phyloP scores from a whole-genome alignment of 53 echinoderm and acorn worm genomes.

The Mesocentrotus franciscanus region DNA sequence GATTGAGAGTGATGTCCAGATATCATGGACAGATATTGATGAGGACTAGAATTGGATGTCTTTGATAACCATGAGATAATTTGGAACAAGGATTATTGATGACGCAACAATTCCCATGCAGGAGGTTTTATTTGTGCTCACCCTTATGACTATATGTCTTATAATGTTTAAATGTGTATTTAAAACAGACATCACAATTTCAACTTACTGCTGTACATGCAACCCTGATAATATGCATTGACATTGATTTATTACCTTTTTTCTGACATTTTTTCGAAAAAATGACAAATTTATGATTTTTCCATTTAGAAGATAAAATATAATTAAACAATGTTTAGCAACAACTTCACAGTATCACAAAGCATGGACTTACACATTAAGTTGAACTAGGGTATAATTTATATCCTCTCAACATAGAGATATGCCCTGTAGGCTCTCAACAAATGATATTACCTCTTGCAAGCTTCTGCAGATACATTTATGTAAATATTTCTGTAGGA shows the following conservation, averaged over 20 bases:
- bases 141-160: not conserved
- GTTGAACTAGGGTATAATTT: too few relatives aligned
- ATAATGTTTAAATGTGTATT: not conserved
- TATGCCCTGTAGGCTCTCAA: too few relatives aligned
- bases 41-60: not conserved
- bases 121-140: not conserved
- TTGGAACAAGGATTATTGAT: not conserved
- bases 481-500: too few relatives aligned
- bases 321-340: not conserved
- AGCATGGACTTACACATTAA: too few relatives aligned
- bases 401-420: too few relatives aligned
- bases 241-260: too few relatives aligned
- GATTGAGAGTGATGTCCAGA: not conserved
- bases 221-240: too few relatives aligned
- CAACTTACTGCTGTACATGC: too few relatives aligned
- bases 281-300: not conserved
- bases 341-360: too few relatives aligned
- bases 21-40: not conserved
- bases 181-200: not conserved
- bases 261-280: not conserved
- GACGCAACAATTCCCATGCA: not conserved
- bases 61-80: not conserved
- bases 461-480: not conserved
- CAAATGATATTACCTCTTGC: not conserved
- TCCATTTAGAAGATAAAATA: not conserved